These are phyloP conservation scores for Cydia fagiglandana DNA, from an alignment of 1,140 invertebrate species.

Conservation along the genomic window DNA sequence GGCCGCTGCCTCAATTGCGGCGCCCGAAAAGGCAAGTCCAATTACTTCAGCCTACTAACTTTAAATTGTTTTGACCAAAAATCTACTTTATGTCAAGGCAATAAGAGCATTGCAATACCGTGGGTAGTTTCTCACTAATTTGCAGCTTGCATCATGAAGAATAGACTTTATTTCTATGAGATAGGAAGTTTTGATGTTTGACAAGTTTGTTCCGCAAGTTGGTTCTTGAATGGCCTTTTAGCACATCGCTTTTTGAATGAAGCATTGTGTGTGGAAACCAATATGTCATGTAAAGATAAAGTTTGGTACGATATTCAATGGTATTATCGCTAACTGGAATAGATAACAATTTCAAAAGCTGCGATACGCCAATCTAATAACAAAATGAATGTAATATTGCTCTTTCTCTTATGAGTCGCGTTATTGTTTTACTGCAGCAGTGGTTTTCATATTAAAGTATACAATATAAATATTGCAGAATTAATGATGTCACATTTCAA, in stretches of 20 bases:
- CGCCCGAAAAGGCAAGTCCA: constrained; percentile 19
- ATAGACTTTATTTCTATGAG: background rate
- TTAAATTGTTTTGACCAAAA: background rate
- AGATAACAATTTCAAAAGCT: too few species aligned
- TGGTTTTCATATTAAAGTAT: background rate
- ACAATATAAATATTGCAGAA: too few species aligned
- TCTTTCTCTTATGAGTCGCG: too few species aligned
- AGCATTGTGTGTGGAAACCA: background rate
- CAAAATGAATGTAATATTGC: too few species aligned
- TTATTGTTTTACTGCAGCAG: background rate
- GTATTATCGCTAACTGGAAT: background rate
- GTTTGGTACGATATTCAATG: background rate
- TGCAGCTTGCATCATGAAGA: constrained; percentile 6
- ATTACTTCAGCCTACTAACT: constrained; percentile 17
- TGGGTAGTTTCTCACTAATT: background rate
- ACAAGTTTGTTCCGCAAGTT: background rate
- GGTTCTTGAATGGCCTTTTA: constrained; percentile 16
- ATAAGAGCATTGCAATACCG: background rate
- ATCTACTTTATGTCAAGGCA: background rate
- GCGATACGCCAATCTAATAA: too few species aligned
- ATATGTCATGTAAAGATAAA: background rate
- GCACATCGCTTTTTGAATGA: constrained; percentile 20
- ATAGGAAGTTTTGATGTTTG: background rate
- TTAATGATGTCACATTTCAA: background rate
- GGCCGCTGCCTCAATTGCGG: constrained; percentile 27